phyloP scores from a whole-genome alignment of 2,888 invertebrate species.

The Himalopsyche kuldschensis region DNA sequence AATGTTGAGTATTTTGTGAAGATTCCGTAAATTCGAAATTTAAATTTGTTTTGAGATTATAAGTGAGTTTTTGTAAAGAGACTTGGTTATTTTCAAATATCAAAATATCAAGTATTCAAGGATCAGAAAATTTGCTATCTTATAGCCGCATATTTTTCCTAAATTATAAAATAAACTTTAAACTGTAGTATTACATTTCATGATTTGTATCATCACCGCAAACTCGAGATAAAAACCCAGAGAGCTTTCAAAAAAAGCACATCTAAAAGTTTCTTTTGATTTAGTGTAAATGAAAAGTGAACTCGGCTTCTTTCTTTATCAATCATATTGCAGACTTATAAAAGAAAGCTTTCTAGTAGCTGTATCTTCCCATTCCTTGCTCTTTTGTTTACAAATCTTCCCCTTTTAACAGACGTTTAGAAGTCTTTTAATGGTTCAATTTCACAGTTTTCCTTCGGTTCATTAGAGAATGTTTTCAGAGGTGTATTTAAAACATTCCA shows the following conservation, averaged over 20 bases:
- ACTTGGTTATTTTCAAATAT: too few species aligned
- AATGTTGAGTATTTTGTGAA: too few species aligned
- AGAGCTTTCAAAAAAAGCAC: not conserved
- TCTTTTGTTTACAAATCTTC: conserved; percentile 37
- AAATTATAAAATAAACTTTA: too few species aligned
- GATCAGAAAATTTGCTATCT: too few species aligned
- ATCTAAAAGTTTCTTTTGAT: not conserved
- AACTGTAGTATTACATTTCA: too few species aligned
- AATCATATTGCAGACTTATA: conserved; percentile 26
- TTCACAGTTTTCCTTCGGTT: conserved; percentile 27
- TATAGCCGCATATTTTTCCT: too few species aligned
- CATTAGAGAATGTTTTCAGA: conserved; percentile 34
- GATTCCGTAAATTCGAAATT: too few species aligned
- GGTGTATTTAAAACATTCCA: not conserved
- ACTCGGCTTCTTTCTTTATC: conserved; percentile 15
- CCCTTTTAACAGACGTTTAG: conserved; percentile 12
- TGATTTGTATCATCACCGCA: too few species aligned
- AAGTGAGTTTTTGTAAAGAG: too few species aligned
- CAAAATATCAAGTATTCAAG: too few species aligned
- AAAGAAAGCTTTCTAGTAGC: not conserved
- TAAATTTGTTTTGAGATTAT: too few species aligned
- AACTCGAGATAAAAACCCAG: not conserved
- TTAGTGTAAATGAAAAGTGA: not conserved
- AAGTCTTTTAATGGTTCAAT: conserved; percentile 26
- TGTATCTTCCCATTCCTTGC: conserved; percentile 17